These are phyloP conservation scores for Brotula barbata DNA, from an alignment of 2,797 vertebrate genomes.

Conservation along the genomic window DNA sequence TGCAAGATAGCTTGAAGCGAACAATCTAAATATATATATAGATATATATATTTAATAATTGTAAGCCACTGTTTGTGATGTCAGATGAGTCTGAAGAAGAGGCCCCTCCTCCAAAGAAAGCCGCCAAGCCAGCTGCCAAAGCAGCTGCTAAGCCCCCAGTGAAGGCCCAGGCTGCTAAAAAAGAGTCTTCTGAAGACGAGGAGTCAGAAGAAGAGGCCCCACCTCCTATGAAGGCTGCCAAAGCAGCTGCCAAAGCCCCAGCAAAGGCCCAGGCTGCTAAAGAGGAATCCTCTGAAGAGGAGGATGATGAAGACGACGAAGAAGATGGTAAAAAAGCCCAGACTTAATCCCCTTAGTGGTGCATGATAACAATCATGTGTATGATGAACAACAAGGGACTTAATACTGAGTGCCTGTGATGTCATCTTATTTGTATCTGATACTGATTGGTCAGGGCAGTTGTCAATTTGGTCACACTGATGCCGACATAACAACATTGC, in stretches of 20 bases:
- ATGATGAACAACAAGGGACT: constrained; percentile 80
- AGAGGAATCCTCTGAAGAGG: constrained; percentile 58
- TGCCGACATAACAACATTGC: accelerated
- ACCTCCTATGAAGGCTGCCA: constrained; percentile 19
- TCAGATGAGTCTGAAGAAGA: constrained; percentile 74
- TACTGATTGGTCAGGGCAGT: not conserved
- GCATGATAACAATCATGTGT: constrained; percentile 16
- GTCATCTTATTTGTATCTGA: constrained; percentile 61
- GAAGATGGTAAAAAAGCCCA: constrained; percentile 58
- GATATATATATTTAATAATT: no score
- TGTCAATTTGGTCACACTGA: accelerated
- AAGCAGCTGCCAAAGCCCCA: constrained; percentile 44
- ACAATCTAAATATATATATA: no score
- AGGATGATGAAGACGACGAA: constrained; percentile 56
- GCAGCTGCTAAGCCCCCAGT: constrained; percentile 13
- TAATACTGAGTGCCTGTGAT: constrained; percentile 76
- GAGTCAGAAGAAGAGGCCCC: no score
- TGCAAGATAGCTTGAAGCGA: no score
- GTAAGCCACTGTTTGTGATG: no score
- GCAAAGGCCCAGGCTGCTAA: constrained; percentile 54
- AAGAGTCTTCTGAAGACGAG: constrained; percentile 1
- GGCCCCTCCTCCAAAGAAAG: constrained; percentile 65
- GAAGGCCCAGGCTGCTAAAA: constrained; percentile 38
- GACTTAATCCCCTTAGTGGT: not conserved
- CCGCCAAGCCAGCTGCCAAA: constrained; percentile 3